phyloP scores from a whole-genome alignment of 2,113 vertebrate genomes.

The Prinia subflava region DNA sequence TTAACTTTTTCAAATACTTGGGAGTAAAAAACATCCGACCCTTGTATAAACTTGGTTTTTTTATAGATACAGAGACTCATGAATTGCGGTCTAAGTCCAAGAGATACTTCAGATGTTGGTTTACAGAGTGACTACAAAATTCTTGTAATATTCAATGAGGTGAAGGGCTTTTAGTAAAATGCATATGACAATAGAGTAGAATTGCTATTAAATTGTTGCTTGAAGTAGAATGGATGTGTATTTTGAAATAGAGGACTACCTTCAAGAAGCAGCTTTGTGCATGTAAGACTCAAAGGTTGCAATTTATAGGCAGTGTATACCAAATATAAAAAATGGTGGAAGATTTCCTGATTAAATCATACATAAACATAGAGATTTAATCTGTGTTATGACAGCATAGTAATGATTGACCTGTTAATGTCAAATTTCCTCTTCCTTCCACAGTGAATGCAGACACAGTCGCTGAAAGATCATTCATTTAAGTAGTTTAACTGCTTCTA shows the following conservation, averaged over 20 bases:
- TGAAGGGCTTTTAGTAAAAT: background rate
- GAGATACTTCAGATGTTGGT: background rate
- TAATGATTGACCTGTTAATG: background rate
- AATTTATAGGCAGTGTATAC: background rate
- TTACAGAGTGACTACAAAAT: background rate
- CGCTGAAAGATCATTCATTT: background rate
- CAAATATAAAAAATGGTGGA: background rate
- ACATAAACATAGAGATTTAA: background rate
- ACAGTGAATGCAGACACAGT: background rate
- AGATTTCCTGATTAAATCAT: background rate
- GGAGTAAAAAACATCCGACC: background rate
- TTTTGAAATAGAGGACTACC: background rate
- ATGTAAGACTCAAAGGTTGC: background rate
- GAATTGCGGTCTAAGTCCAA: background rate
- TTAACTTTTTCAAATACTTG: background rate
- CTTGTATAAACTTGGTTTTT: background rate
- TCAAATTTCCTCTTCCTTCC: background rate
- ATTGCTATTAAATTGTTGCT: background rate
- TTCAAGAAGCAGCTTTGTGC: background rate
- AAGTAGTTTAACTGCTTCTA: slow-evolving; percentile 12
- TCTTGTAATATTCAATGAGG: background rate
- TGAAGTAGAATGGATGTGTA: background rate
- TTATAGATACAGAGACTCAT: background rate
- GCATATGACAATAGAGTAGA: background rate
- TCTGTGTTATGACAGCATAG: background rate